phyloP scores from a whole-genome alignment of 1,140 invertebrate genomes.

The Colletes gigas region DNA sequence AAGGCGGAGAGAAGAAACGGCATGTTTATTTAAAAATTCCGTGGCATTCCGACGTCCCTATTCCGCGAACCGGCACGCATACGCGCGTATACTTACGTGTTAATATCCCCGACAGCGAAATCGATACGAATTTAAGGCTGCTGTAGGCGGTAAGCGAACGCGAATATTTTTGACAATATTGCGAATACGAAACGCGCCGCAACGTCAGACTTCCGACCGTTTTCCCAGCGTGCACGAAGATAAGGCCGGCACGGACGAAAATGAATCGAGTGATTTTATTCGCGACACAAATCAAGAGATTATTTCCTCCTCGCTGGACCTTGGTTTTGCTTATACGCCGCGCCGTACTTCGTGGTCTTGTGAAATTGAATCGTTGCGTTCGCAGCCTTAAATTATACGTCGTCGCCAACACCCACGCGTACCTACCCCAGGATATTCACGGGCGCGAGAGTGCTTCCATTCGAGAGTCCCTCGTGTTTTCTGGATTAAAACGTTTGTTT shows the following conservation, averaged over 20 bases:
- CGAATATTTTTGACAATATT: constrained; percentile 57
- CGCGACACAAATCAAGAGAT: constrained; percentile 64
- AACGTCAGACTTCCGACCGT: constrained; percentile 56
- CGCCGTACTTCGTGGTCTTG: constrained; percentile 57
- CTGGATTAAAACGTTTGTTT: constrained; percentile 68
- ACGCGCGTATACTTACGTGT: neutral
- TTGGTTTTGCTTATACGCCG: constrained; percentile 56
- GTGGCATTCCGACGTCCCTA: neutral
- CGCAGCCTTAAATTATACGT: constrained; percentile 70
- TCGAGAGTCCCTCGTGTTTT: constrained; percentile 51
- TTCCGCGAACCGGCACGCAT: neutral
- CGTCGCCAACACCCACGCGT: constrained; percentile 67
- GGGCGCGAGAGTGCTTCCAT: constrained; percentile 44
- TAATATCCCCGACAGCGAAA: constrained; percentile 38
- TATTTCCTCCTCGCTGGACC: constrained; percentile 59
- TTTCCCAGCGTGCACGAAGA: constrained; percentile 45
- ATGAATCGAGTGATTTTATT: constrained; percentile 67
- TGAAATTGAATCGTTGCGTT: constrained; percentile 71
- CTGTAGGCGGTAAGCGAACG: constrained; percentile 35
- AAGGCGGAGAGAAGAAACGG: neutral
- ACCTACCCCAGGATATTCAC: constrained; percentile 55
- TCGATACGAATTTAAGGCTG: constrained; percentile 42
- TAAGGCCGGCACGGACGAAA: constrained; percentile 58
- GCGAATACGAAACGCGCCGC: constrained; percentile 39
- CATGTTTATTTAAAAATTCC: neutral